Conservation (phyloP, 2,113 vertebrate genomes). For the Diphyllodes magnificus region DNA sequence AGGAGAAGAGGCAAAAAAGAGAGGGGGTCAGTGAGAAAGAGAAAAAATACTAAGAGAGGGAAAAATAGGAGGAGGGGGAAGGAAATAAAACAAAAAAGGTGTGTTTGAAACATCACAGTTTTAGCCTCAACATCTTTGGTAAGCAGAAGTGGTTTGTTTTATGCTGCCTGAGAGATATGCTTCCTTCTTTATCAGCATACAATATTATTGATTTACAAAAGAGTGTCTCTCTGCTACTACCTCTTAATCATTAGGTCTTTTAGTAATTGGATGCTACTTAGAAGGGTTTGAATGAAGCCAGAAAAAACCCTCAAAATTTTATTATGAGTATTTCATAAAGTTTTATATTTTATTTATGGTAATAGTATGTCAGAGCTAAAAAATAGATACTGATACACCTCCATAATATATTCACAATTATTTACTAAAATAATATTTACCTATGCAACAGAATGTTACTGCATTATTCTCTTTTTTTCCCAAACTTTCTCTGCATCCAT, state of each 20-base stretch:
- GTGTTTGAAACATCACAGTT: neutral
- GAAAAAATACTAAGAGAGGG: neutral
- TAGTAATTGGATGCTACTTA: neutral
- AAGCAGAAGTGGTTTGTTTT: neutral
- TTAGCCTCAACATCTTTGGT: neutral
- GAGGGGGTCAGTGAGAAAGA: neutral
- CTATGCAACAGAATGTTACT: neutral
- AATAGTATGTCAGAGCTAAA: neutral
- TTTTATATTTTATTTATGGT: neutral
- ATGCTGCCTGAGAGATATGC: neutral
- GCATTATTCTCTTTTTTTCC: neutral
- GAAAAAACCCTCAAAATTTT: neutral
- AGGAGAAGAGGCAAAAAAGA: neutral
- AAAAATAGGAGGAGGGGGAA: neutral
- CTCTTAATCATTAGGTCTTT: neutral
- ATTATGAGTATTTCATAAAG: neutral
- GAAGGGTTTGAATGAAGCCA: neutral
- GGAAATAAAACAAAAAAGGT: accelerated
- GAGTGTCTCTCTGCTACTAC: neutral
- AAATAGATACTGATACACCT: neutral
- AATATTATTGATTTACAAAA: neutral
- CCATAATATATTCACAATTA: neutral
- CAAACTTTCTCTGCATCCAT: neutral
- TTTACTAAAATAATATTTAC: neutral
- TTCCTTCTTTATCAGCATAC: neutral